Conservation (phyloP, 37 sponge, comb jelly and placozoan genomes). For the Geodia barretti region DNA sequence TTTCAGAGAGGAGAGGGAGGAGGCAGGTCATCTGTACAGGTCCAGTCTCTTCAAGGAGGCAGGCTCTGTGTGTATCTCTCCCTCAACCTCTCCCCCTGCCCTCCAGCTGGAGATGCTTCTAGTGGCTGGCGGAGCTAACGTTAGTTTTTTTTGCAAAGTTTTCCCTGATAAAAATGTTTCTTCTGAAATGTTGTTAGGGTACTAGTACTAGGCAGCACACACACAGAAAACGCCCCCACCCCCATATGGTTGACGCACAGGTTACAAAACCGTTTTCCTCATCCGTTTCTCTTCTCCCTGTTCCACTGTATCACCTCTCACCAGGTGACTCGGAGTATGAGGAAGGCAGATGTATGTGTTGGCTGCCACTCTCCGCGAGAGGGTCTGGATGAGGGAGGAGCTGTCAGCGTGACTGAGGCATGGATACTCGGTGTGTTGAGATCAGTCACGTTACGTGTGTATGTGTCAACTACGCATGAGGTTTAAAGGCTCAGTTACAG, state of each 20-base stretch:
- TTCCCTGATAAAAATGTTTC: no score
- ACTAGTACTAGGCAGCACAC: no score
- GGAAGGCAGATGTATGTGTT: constrained; percentile 52
- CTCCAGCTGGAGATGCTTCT: constrained; percentile 40
- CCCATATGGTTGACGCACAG: no score
- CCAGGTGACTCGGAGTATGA: constrained; percentile 28
- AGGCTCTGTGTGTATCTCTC: constrained; percentile 35
- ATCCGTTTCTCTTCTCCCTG: no score
- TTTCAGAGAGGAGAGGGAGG: constrained; percentile 28
- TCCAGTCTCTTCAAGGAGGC: constrained; percentile 12
- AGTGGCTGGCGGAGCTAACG: constrained; percentile 32
- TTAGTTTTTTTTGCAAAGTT: neutral
- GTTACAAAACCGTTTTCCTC: no score
- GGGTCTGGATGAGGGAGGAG: constrained; percentile 1
- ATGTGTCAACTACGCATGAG: no score
- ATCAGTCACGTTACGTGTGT: no score
- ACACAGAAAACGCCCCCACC: no score
- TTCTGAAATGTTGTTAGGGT: no score
- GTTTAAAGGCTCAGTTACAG: no score
- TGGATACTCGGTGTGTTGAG: constrained; percentile 54
- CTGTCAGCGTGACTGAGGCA: constrained; percentile 34
- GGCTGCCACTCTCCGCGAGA: constrained; percentile 16
- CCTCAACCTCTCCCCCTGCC: constrained; percentile 20
- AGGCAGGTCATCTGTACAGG: constrained; percentile 14
- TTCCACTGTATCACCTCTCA: no score